Conservation (phyloP, 2,888 invertebrate genomes). For the Fabriciana adippe region DNA sequence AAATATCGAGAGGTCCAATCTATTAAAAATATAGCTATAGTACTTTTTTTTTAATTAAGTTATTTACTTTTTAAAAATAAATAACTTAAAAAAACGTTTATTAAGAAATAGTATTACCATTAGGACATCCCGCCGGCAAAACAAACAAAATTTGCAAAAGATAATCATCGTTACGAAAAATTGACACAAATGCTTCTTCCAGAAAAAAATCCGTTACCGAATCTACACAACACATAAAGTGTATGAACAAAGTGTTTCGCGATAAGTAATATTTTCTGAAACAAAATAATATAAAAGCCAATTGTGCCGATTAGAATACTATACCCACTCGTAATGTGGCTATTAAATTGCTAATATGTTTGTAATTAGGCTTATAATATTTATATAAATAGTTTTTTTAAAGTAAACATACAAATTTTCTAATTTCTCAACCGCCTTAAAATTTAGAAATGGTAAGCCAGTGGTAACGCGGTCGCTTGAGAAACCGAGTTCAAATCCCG, state of each 20-base stretch:
- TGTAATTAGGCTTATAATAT: too few relatives aligned
- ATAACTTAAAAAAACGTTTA: not conserved
- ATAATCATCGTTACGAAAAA: constrained; percentile 74
- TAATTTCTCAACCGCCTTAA: too few relatives aligned
- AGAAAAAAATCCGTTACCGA: constrained; percentile 60
- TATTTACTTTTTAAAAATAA: not conserved
- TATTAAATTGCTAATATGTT: too few relatives aligned
- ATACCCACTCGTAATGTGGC: not conserved
- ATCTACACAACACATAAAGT: constrained; percentile 79
- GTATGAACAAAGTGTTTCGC: constrained; percentile 83
- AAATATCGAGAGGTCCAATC: constrained; percentile 49
- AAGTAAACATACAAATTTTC: too few relatives aligned
- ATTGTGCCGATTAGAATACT: not conserved
- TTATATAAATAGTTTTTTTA: too few relatives aligned
- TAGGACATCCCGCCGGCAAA: constrained; percentile 66
- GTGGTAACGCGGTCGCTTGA: too few relatives aligned
- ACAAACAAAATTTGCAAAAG: constrained; percentile 75
- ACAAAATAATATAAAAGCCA: constrained; percentile 39
- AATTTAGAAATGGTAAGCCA: too few relatives aligned
- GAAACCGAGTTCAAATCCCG: too few relatives aligned
- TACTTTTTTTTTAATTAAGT: not conserved
- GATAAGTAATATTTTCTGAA: constrained; percentile 64
- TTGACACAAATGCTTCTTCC: constrained; percentile 63
- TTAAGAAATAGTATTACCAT: constrained; percentile 49
- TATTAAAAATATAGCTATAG: constrained; percentile 40